Conservation (phyloP, 2,797 vertebrate genomes). For the Anniella stebbinsi region DNA sequence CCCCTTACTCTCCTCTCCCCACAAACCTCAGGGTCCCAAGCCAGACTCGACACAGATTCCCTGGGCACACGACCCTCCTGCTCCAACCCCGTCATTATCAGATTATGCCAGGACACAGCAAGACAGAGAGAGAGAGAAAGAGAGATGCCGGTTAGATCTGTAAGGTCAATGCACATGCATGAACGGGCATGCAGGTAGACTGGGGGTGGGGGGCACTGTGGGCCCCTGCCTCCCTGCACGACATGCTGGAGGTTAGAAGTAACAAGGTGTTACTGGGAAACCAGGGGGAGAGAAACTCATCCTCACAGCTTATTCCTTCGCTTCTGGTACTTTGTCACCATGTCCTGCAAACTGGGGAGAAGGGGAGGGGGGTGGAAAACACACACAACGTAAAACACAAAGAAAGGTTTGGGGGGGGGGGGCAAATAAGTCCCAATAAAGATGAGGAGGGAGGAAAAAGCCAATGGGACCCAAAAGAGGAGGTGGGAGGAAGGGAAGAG, state of each 20-base stretch:
- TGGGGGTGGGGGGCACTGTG: not conserved
- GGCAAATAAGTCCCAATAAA: not conserved
- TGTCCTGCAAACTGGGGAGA: slow-evolving; percentile 94
- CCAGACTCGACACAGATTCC: no score
- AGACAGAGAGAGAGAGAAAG: no score
- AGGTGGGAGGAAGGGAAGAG: not conserved
- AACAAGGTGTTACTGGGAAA: slow-evolving; percentile 44
- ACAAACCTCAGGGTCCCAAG: no score
- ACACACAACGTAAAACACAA: slow-evolving; percentile 56
- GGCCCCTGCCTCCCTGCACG: slow-evolving; percentile 28
- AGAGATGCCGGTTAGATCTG: slow-evolving; percentile 27
- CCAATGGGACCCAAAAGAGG: not conserved
- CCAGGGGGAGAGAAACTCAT: slow-evolving; percentile 60
- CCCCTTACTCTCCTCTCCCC: not conserved
- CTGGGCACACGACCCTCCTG: not conserved
- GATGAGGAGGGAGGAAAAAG: not conserved
- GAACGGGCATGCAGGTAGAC: slow-evolving; percentile 43
- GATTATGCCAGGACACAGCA: slow-evolving; percentile 42
- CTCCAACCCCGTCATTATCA: slow-evolving; percentile 31
- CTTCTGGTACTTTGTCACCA: slow-evolving; percentile 99
- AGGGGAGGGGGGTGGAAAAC: fast-evolving
- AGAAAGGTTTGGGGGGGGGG: not conserved
- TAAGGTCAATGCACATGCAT: slow-evolving; percentile 40
- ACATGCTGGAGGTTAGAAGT: slow-evolving; percentile 70
- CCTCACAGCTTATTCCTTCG: slow-evolving; percentile 96